phyloP scores from a whole-genome alignment of 2,113 vertebrate species.

The Octodon degus region DNA sequence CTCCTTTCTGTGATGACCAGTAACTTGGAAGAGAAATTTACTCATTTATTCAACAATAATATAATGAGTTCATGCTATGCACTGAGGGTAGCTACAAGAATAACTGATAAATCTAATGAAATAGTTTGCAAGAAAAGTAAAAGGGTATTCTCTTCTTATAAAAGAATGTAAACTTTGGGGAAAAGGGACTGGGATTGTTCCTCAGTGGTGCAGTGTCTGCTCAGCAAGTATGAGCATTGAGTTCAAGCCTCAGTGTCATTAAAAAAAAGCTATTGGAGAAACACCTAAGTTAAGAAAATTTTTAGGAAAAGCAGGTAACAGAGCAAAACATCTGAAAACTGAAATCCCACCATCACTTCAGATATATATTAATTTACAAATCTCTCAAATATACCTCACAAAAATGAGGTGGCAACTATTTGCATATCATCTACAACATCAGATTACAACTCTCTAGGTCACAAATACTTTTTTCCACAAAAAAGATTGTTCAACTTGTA shows the following conservation, averaged over 20 bases:
- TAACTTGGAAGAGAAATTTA: conserved; percentile 33
- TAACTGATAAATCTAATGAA: conserved; percentile 49
- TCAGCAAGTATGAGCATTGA: background rate
- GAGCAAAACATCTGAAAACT: conserved; percentile 42
- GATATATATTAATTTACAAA: conserved; percentile 47
- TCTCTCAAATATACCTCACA: conserved; percentile 15
- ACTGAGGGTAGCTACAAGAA: background rate
- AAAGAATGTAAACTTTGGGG: background rate
- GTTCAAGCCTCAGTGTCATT: background rate
- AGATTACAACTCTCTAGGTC: background rate
- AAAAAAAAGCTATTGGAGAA: background rate
- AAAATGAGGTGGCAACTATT: background rate
- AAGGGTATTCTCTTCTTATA: background rate
- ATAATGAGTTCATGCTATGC: background rate
- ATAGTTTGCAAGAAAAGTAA: background rate
- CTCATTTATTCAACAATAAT: conserved; percentile 14
- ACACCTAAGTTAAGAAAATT: background rate
- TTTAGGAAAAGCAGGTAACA: conserved; percentile 46
- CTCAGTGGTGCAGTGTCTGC: background rate
- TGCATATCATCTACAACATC: conserved; percentile 15
- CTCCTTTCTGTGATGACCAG: background rate
- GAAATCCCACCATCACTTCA: conserved; percentile 47
- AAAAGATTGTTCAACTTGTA: background rate
- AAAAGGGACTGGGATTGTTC: background rate
- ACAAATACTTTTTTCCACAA: conserved; percentile 21